phyloP scores from a whole-genome alignment of 2,888 invertebrate genomes.

The Eulithis testata region DNA sequence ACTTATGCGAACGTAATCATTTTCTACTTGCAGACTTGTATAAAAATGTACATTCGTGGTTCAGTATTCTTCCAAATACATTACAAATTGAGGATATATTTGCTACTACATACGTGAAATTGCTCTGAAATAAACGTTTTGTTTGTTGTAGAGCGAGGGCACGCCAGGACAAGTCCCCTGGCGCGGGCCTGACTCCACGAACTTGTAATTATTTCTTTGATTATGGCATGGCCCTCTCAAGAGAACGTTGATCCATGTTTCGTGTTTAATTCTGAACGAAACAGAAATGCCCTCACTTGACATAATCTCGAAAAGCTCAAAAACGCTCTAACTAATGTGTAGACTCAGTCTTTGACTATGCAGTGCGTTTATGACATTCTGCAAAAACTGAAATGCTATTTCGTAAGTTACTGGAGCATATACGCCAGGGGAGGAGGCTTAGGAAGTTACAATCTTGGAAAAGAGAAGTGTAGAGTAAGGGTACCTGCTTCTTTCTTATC shows the following conservation, averaged over 20 bases:
- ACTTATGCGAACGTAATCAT: too few relatives aligned
- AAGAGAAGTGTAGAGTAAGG: background rate
- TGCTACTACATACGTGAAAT: slow-evolving; percentile 12
- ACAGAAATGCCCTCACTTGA: background rate
- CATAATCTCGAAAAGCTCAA: background rate
- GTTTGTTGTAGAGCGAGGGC: slow-evolving; percentile 2
- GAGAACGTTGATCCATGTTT: slow-evolving; percentile 25
- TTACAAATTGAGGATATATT: too few relatives aligned
- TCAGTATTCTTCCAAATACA: background rate
- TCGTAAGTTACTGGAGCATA: too few relatives aligned
- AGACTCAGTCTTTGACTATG: too few relatives aligned
- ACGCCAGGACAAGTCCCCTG: slow-evolving; percentile 19
- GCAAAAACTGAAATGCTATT: too few relatives aligned
- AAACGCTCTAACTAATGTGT: background rate
- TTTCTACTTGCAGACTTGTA: too few relatives aligned
- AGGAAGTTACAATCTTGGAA: too few relatives aligned
- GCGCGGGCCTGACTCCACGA: slow-evolving; percentile 43
- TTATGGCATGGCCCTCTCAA: slow-evolving; percentile 43
- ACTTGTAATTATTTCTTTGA: slow-evolving; percentile 50
- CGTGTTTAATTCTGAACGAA: slow-evolving; percentile 12
- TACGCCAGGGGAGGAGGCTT: too few relatives aligned
- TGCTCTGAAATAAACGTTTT: slow-evolving; percentile 21
- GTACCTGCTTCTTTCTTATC: background rate
- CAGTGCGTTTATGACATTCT: too few relatives aligned
- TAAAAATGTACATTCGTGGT: too few relatives aligned